Base-by-base conservation (phyloP, 2,797 vertebrate genomes). In the Triplophysa yarkandensis region DNA sequence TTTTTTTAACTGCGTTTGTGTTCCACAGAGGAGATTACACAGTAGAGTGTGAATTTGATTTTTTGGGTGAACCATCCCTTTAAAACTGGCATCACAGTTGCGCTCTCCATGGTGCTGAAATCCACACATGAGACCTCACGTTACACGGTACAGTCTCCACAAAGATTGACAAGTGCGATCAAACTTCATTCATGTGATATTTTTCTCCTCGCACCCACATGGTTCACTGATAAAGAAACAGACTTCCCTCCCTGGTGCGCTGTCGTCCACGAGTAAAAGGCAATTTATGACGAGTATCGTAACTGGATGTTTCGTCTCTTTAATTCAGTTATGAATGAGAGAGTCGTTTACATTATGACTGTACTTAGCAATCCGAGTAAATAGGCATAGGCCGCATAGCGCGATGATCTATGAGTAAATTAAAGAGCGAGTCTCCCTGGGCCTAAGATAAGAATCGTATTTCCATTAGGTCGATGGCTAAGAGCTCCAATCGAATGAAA, bases 391-490 rank as follows among this genome's bases (percentile, higher is more conserved):
- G 32, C 43, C 4, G n/a, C 43, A 7, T 19, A 61, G 64, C 64
- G 57, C 54, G 1, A 68, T 89, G 88, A 90, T 86, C 85, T 88
- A 89, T 84, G 80, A 85, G 81, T 82, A 85, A 86, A 87, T 89
- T 87, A 88, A 86, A 80, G 76, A 85, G 79, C 81, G 84, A 89
- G 89, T 90, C 88, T 89, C 87, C 69, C 72, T 83, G 86, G 86
- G 87, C 90, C 87, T 82, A 88, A 87, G 89, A 92, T 88, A 90
- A 88, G 85, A 89, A 87, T 90, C 70, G 80, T 87, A 88, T 91
- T 91, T 90, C 86, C 89, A 90, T 90, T 89, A 84, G 90, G 90
- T 90, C 90, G 87, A 91, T 89, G 86, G 86, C 44, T 58, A 66
- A 66, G 43, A 46, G 61, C 52, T 43, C 60, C 61, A 77, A 48